phyloP scores from a whole-genome alignment of 1,140 invertebrate genomes.

The Drosophila sturtevanti region DNA sequence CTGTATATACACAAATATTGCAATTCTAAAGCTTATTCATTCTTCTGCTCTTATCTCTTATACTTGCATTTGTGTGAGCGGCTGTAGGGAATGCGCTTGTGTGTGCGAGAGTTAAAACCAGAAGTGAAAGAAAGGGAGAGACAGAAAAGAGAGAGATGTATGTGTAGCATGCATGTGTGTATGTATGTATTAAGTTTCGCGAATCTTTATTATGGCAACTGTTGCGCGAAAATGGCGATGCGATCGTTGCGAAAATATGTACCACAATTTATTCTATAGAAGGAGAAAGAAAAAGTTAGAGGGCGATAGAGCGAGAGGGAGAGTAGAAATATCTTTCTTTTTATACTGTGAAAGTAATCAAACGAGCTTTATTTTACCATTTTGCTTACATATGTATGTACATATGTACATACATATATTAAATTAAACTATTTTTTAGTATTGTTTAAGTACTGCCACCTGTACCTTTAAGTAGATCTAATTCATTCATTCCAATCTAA shows the following conservation, averaged over 20 bases:
- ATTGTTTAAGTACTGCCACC: not conserved
- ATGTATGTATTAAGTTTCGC: conserved; percentile 11
- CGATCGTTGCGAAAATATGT: conserved; percentile 24
- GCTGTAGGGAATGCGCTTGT: not conserved
- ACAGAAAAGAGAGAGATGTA: conserved; percentile 19
- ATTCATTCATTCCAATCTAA: not conserved
- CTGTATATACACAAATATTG: conserved; percentile 14
- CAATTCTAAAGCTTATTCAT: conserved; percentile 17
- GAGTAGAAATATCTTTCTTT: too few species aligned
- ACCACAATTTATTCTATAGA: not conserved
- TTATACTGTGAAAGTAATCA: too few species aligned
- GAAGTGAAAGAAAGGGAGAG: conserved; percentile 5
- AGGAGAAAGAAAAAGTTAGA: not conserved
- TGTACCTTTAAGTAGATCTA: too few species aligned
- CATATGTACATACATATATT: too few species aligned
- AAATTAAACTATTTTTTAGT: too few species aligned
- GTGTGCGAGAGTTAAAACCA: not conserved
- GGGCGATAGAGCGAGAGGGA: too few species aligned
- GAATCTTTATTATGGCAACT: conserved; percentile 42
- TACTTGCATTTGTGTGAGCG: conserved; percentile 41
- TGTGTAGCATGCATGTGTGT: too few species aligned
- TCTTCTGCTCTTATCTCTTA: conserved; percentile 25
- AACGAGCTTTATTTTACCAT: too few species aligned
- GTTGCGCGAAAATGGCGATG: conserved; percentile 75
- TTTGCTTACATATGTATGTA: too few species aligned